These are phyloP conservation scores for Emydocephalus ijimae DNA, from an alignment of 2,113 vertebrate genomes.

Conservation along the genomic window DNA sequence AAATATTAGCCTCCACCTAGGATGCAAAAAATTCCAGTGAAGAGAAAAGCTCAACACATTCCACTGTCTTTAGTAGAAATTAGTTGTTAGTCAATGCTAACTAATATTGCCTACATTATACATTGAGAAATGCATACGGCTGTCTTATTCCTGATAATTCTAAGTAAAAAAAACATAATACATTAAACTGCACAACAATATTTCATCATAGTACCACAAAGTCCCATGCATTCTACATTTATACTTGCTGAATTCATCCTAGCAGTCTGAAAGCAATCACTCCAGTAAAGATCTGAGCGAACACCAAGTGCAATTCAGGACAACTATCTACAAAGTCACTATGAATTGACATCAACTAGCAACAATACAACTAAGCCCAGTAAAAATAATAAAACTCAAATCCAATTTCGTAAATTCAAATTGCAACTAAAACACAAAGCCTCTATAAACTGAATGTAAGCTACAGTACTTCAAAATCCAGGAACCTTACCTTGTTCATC, in stretches of 20 bases:
- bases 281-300: neutral
- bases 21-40: neutral
- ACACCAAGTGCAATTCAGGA: neutral
- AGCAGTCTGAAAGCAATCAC: neutral
- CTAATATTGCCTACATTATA: neutral
- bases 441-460: neutral
- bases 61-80: neutral
- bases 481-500: conserved; percentile 63
- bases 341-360: neutral
- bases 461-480: neutral
- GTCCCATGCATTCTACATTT: neutral
- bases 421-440: neutral
- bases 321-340: neutral
- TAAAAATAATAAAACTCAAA: neutral
- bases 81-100: neutral
- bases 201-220: neutral
- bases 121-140: neutral
- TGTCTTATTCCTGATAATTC: neutral
- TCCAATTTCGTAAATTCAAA: neutral
- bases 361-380: neutral
- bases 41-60: neutral
- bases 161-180: neutral
- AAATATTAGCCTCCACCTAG: no score
- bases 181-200: neutral
- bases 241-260: neutral